Conservation (phyloP, 2,888 invertebrate genomes). For the Stenodera caucasica region DNA sequence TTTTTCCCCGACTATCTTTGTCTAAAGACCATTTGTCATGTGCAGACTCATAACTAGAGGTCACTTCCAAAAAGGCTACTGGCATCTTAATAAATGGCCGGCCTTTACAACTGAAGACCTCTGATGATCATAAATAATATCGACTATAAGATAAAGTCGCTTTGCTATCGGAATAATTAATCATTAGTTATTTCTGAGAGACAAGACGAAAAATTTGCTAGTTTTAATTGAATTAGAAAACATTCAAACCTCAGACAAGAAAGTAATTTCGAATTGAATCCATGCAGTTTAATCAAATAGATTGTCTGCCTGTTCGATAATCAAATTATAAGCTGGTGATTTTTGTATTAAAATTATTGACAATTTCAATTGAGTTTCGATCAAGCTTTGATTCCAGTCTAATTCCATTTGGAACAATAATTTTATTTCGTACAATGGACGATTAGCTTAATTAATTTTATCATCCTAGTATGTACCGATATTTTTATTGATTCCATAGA, state of each 20-base stretch:
- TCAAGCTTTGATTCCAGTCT: not conserved
- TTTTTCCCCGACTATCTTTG: constrained; percentile 28
- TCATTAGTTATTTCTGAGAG: no score
- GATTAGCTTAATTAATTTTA: not conserved
- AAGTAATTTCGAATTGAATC: constrained; percentile 10
- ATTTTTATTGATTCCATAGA: not conserved
- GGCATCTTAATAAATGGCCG: constrained; percentile 22
- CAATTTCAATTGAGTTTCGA: constrained; percentile 9
- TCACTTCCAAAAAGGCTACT: constrained; percentile 19
- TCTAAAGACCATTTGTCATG: constrained; percentile 34
- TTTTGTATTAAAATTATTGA: constrained; percentile 20
- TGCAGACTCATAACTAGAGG: constrained; percentile 22
- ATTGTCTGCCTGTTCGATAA: constrained; percentile 15
- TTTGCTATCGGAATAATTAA: not conserved
- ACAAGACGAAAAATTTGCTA: not conserved
- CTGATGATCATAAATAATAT: constrained; percentile 19
- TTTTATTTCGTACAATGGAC: not conserved
- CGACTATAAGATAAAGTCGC: constrained; percentile 9
- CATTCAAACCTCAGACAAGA: not conserved
- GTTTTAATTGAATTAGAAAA: not conserved
- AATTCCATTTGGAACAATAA: constrained; percentile 3
- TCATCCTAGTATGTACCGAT: not conserved
- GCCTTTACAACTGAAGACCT: constrained; percentile 13
- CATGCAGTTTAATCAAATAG: constrained; percentile 14
- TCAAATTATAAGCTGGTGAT: constrained; percentile 15